phyloP scores from a whole-genome alignment of 2,797 vertebrate species.

The Manis crassicaudata region DNA sequence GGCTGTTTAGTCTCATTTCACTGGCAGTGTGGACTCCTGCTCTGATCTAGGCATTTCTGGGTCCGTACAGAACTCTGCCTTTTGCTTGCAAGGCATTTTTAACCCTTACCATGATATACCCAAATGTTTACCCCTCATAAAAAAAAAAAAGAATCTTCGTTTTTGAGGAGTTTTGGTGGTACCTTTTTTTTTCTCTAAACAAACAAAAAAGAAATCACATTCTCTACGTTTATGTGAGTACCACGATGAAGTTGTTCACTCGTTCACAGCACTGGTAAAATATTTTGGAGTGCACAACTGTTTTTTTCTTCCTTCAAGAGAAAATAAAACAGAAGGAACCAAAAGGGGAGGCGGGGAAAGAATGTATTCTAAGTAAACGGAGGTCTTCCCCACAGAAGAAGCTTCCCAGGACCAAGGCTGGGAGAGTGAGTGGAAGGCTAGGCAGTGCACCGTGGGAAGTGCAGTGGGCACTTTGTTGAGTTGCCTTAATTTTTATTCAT shows the following conservation, averaged over 20 bases:
- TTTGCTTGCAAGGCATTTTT: conserved; percentile 36
- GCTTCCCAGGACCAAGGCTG: conserved; percentile 65
- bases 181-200: conserved; percentile 41
- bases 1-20: conserved; percentile 53
- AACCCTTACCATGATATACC: conserved; percentile 45
- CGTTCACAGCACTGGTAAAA: conserved; percentile 55
- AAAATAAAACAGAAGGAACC: conserved; percentile 46
- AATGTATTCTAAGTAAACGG: conserved; percentile 70
- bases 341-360: conserved; percentile 2
- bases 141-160: conserved; percentile 36
- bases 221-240: conserved; percentile 56
- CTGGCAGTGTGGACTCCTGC: conserved; percentile 44
- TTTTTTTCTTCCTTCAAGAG: conserved; percentile 69
- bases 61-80: background rate
- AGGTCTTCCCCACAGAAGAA: conserved; percentile 72
- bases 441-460: conserved; percentile 78
- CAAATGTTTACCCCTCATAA: conserved; percentile 50
- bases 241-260: conserved; percentile 42
- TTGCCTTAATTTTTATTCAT: conserved; percentile 93
- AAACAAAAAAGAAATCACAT: conserved; percentile 44
- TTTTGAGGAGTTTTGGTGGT: conserved; percentile 26
- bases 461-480: conserved; percentile 90
- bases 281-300: conserved; percentile 63
- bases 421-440: conserved; percentile 65
- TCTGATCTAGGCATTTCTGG: conserved; percentile 47